Percentiles rank a stretch among this genome's conserved stretches.
phyloP scores from a whole-genome alignment of 1,140 invertebrate genomes.

The Zaprionus taronus region DNA sequence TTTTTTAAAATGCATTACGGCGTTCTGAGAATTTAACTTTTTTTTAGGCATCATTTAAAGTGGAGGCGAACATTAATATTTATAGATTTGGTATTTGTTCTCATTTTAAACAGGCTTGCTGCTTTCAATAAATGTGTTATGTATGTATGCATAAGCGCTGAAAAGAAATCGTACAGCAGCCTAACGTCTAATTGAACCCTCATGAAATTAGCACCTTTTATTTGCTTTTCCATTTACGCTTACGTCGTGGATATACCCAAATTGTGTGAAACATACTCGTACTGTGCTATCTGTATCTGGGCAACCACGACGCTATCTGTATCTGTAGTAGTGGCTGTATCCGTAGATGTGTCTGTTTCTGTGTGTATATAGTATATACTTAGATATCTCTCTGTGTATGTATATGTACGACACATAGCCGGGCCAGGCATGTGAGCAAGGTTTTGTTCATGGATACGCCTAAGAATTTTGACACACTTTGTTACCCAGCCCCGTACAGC shows the following conservation, averaged over 20 bases:
- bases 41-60: too few relatives aligned
- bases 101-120: slow-evolving; percentile 19
- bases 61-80: too few relatives aligned
- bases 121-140: neutral
- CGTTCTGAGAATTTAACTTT: too few relatives aligned
- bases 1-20: too few relatives aligned
- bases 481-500: slow-evolving; percentile 36
- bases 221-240: slow-evolving; percentile 75
- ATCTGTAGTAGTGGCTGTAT: slow-evolving; percentile 23
- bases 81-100: slow-evolving; percentile 1
- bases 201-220: slow-evolving; percentile 84
- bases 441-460: slow-evolving; percentile 65
- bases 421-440: slow-evolving; percentile 31
- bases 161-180: slow-evolving; percentile 67
- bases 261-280: slow-evolving; percentile 56
- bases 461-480: slow-evolving; percentile 78
- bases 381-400: neutral
- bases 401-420: slow-evolving; percentile 17
- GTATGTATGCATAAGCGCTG: slow-evolving; percentile 8
- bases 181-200: slow-evolving; percentile 78
- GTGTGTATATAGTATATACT: slow-evolving; percentile 45
- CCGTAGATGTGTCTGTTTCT: slow-evolving; percentile 7
- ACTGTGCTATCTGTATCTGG: slow-evolving; percentile 45
- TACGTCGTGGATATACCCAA: slow-evolving; percentile 64
- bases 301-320: slow-evolving; percentile 39